These are phyloP conservation scores for Otis tarda DNA, from an alignment of 2,113 vertebrate species.

Conservation along the genomic window DNA sequence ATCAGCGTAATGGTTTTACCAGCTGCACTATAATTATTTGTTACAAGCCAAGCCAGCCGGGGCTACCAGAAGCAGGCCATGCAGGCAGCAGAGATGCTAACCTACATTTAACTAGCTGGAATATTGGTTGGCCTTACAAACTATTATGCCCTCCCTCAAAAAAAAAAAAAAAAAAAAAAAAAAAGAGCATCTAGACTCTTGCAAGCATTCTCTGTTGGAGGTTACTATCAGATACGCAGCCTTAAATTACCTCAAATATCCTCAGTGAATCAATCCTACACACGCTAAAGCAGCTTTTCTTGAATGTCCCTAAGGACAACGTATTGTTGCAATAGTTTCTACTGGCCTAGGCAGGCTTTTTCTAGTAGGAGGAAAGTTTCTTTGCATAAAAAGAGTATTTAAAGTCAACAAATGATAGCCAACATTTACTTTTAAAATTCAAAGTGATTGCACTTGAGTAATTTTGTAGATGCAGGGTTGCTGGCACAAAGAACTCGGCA, in stretches of 20 bases:
- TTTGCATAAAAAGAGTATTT: neutral
- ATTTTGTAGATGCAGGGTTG: neutral
- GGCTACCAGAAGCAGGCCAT: neutral
- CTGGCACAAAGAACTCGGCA: neutral
- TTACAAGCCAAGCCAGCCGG: neutral
- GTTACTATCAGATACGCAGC: neutral
- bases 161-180: neutral
- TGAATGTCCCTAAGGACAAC: neutral
- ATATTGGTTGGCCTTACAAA: neutral
- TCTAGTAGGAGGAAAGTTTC: neutral
- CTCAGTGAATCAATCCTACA: neutral
- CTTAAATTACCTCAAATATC: neutral
- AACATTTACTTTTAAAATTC: neutral
- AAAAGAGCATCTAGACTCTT: neutral
- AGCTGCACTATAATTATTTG: neutral
- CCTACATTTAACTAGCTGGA: neutral
- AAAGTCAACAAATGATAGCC: neutral
- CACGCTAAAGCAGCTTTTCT: neutral
- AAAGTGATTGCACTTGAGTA: neutral
- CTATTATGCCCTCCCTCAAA: neutral
- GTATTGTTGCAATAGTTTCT: neutral
- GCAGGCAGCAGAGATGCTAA: neutral
- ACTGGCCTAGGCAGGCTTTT: neutral
- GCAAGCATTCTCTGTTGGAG: neutral
- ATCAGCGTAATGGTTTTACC: neutral